Conservation (phyloP, 2,113 vertebrate species). For the Bos javanicus region DNA sequence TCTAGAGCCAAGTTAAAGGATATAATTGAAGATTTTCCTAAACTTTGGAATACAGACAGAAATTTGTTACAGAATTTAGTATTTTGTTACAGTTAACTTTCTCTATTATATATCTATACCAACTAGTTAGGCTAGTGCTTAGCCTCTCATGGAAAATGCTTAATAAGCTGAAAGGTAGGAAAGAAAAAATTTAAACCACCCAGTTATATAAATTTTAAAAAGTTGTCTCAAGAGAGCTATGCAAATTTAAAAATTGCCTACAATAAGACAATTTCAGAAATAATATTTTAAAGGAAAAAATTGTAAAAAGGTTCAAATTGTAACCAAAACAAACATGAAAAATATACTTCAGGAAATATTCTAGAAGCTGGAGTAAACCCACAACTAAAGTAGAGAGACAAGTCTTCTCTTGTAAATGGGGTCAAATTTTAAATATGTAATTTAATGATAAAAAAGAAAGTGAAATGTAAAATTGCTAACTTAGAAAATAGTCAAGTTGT, state of each 20-base stretch:
- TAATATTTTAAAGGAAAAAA: background rate
- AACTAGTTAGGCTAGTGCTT: background rate
- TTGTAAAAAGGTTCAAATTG: background rate
- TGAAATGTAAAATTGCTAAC: conserved; percentile 5
- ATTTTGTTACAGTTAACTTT: background rate
- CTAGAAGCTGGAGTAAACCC: background rate
- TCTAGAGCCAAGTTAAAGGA: background rate
- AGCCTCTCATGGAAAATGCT: background rate
- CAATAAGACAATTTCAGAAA: background rate
- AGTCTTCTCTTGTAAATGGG: background rate
- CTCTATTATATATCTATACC: background rate
- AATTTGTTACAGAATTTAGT: background rate
- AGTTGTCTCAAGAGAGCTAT: background rate
- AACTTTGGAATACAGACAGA: background rate
- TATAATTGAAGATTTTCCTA: background rate
- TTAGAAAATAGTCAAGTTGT: background rate
- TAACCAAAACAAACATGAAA: background rate
- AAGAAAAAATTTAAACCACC: background rate
- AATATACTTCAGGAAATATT: background rate
- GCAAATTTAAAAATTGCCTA: background rate
- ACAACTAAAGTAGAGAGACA: background rate
- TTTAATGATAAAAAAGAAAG: conserved; percentile 16
- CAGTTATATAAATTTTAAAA: background rate
- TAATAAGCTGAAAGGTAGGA: background rate
- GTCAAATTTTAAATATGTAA: background rate